phyloP scores from a whole-genome alignment of 2,797 vertebrate genomes.

The Xyrichtys novacula region DNA sequence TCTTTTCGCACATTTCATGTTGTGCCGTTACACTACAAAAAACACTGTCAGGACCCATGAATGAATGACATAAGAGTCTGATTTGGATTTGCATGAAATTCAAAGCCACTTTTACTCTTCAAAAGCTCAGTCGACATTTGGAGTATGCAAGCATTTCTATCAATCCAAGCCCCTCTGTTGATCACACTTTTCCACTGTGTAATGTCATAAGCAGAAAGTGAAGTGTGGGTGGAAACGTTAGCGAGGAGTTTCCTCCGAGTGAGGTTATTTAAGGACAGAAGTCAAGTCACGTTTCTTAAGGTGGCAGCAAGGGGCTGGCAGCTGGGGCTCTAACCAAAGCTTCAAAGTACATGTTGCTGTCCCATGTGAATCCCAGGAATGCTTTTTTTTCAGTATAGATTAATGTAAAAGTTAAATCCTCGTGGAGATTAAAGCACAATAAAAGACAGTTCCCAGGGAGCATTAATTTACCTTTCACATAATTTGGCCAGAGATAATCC shows the following conservation, averaged over 20 bases:
- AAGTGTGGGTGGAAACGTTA: not conserved
- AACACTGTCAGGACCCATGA: conserved; percentile 50
- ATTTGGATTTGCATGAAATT: conserved; percentile 33
- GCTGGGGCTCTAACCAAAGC: not conserved
- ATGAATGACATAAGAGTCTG: conserved; percentile 33
- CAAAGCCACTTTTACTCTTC: not conserved
- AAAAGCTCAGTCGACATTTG: not conserved
- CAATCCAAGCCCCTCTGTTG: not conserved
- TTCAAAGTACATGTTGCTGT: too few relatives aligned
- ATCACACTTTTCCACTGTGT: not conserved
- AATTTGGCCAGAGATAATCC: conserved; percentile 11
- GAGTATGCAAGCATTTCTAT: not conserved
- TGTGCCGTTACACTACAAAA: conserved; percentile 49
- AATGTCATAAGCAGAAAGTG: not conserved
- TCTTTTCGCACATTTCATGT: conserved; percentile 52
- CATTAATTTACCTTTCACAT: too few relatives aligned
- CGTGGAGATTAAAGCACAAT: too few relatives aligned
- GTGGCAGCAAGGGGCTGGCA: not conserved
- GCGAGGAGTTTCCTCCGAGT: not conserved
- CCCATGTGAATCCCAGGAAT: too few relatives aligned
- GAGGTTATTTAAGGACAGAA: conserved; percentile 2
- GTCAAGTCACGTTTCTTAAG: not conserved
- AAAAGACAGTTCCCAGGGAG: too few relatives aligned
- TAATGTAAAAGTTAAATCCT: too few relatives aligned
- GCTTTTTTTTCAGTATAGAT: too few relatives aligned